Conservation (phyloP, 1,140 invertebrate genomes). For the Ectropis grisescens region DNA sequence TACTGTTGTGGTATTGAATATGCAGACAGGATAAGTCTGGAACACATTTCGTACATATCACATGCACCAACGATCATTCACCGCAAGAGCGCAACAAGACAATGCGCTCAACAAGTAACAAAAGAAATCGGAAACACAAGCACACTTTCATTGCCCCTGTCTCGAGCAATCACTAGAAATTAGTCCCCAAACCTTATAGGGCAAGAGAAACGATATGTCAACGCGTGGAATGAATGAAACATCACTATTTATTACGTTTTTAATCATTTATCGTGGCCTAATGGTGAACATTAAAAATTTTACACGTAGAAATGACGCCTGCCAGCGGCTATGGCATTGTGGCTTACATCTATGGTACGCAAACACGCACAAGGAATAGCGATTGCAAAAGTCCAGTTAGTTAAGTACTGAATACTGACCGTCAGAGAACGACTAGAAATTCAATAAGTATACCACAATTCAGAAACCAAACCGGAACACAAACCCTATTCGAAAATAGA, state of each 20-base stretch:
- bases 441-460: no score
- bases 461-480: no score
- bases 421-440: background rate
- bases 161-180: constrained; percentile 44
- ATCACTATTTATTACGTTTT: constrained; percentile 25
- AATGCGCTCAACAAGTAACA: constrained; percentile 8
- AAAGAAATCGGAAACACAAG: constrained; percentile 18
- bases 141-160: constrained; percentile 33
- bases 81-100: background rate
- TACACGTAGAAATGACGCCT: constrained; percentile 26
- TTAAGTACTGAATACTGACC: constrained; percentile 6
- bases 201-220: constrained; percentile 35
- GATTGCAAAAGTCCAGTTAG: constrained; percentile 65
- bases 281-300: constrained; percentile 33
- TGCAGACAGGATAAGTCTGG: no score
- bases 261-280: constrained; percentile 29
- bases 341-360: constrained; percentile 49
- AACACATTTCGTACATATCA: no score
- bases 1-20: no score
- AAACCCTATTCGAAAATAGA: constrained; percentile 12
- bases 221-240: constrained; percentile 33
- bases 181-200: constrained; percentile 29
- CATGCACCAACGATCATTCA: no score
- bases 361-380: constrained; percentile 52
- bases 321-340: constrained; percentile 24